Conservation (phyloP, 2,888 invertebrate species). For the Pristionchus exspectatus region DNA sequence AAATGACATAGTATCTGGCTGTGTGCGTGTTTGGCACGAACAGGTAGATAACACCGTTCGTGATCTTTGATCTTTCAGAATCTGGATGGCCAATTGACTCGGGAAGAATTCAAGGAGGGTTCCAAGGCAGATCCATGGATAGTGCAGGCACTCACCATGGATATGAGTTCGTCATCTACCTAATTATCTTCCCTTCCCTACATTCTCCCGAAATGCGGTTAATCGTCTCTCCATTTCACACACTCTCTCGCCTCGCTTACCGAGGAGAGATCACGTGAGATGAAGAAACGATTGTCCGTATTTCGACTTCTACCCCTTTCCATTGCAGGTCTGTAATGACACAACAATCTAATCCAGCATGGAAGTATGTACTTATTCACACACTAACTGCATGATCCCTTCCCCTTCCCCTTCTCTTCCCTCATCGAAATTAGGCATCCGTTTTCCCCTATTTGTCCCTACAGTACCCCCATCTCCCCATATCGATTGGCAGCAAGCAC, state of each 20-base stretch:
- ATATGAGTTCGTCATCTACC: conserved; percentile 62
- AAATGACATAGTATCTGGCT: background rate
- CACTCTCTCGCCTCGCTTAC: too few species aligned
- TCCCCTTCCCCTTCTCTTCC: background rate
- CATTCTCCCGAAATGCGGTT: background rate
- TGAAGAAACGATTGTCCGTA: background rate
- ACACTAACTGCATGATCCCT: conserved; percentile 14
- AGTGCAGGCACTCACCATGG: conserved; percentile 81
- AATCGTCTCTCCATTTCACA: too few species aligned
- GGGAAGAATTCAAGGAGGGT: conserved; percentile 81
- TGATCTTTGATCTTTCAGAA: conserved; percentile 78
- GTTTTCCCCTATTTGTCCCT: conserved; percentile 9
- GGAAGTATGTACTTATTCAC: conserved; percentile 47
- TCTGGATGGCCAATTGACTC: conserved; percentile 80
- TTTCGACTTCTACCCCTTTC: background rate
- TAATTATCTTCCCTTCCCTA: background rate
- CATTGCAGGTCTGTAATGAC: conserved; percentile 28
- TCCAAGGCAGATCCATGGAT: conserved; percentile 82
- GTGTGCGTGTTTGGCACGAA: background rate
- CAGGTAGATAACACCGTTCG: too few species aligned
- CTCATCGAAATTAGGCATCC: conserved; percentile 9
- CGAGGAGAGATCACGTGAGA: too few species aligned
- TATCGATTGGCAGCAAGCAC: conserved; percentile 8
- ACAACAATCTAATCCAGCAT: background rate
- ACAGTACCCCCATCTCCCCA: conserved; percentile 26